phyloP scores from a whole-genome alignment of 2,113 vertebrate species.

The Lepidiolamprologus cunningtoni region DNA sequence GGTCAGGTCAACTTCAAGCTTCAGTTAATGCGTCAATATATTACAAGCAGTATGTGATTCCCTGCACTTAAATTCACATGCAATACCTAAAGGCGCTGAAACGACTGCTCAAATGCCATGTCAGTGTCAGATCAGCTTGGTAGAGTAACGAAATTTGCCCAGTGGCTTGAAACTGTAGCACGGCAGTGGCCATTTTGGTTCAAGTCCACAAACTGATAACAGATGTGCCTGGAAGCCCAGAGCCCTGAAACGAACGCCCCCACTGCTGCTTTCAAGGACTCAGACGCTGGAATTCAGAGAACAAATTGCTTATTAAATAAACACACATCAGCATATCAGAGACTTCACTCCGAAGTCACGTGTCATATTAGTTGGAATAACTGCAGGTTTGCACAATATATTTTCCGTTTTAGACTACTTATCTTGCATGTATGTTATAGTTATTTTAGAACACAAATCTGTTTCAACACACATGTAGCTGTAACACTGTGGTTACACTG shows the following conservation, averaged over 20 bases:
- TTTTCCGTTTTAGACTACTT: background rate
- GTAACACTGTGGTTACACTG: background rate
- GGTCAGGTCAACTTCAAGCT: background rate
- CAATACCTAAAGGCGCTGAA: background rate
- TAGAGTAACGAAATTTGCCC: background rate
- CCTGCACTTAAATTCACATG: background rate
- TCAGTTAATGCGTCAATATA: background rate
- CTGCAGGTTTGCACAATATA: background rate
- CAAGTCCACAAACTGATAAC: background rate
- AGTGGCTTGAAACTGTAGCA: background rate
- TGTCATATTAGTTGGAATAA: background rate
- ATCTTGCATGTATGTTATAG: background rate
- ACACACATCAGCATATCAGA: background rate
- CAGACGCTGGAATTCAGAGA: background rate
- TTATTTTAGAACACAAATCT: background rate
- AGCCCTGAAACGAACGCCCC: background rate
- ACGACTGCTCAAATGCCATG: background rate
- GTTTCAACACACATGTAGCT: background rate
- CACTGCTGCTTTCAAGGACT: background rate
- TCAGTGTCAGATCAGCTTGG: background rate
- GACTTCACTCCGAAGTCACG: background rate
- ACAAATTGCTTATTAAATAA: background rate
- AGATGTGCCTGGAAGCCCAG: background rate
- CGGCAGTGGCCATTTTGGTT: slow-evolving; percentile 40
- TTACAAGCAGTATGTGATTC: background rate